phyloP scores from a whole-genome alignment of 2,888 invertebrate species.

The Lottia gigantea region DNA sequence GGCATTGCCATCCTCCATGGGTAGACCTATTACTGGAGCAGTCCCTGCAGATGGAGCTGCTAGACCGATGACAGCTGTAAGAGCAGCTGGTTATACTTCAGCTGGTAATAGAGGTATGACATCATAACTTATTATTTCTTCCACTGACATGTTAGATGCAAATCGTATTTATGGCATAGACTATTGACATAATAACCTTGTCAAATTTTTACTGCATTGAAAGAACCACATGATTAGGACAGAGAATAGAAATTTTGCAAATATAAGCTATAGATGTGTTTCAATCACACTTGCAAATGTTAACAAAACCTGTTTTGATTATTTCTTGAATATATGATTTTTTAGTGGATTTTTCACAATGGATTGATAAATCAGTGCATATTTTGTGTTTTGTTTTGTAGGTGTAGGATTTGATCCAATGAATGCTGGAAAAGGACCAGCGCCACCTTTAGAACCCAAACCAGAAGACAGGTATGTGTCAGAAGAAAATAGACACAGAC shows the following conservation, averaged over 20 bases:
- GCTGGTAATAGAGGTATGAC: conserved; percentile 71
- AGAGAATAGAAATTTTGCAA: background rate
- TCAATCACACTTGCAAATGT: no score
- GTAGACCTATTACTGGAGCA: conserved; percentile 58
- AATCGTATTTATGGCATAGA: no score
- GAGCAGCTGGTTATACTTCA: conserved; percentile 95
- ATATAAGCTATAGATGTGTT: no score
- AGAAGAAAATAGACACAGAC: no score
- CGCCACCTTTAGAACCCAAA: conserved; percentile 77
- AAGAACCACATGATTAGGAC: background rate
- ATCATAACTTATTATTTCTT: no score
- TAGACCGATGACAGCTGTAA: conserved; percentile 95
- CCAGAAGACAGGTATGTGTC: conserved; percentile 87
- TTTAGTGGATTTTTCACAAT: background rate
- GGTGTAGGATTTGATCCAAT: conserved; percentile 78
- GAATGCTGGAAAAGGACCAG: conserved; percentile 73
- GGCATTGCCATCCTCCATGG: conserved; percentile 63
- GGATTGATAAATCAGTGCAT: no score
- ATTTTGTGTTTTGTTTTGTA: conserved; percentile 22
- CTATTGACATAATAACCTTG: no score
- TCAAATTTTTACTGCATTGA: background rate
- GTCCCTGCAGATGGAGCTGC: conserved; percentile 64
- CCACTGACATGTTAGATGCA: no score
- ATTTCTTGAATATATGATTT: no score
- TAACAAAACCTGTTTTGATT: no score